phyloP scores from a whole-genome alignment of 2,888 invertebrate species.

The Xanthia togata region DNA sequence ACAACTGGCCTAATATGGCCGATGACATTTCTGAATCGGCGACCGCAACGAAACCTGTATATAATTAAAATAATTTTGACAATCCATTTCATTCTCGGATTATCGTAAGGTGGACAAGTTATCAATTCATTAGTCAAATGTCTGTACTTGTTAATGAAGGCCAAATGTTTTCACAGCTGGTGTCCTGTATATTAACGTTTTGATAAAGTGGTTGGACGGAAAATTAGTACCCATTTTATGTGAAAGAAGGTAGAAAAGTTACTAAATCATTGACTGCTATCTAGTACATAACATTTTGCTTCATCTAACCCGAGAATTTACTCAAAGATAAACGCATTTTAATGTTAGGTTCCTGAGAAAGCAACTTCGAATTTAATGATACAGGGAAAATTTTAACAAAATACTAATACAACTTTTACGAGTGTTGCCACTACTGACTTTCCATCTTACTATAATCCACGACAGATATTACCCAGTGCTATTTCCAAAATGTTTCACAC shows the following conservation, averaged over 20 bases:
- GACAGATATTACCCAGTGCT: conserved; percentile 46
- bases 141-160: conserved; percentile 7
- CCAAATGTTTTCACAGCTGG: neutral
- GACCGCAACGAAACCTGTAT: conserved; percentile 72
- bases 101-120: conserved; percentile 48
- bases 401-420: neutral
- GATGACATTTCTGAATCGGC: conserved; percentile 69
- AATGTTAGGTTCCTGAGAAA: too few relatives aligned
- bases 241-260: too few relatives aligned
- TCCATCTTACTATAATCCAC: conserved; percentile 38
- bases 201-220: neutral
- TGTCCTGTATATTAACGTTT: neutral
- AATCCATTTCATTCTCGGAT: conserved; percentile 61
- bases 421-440: neutral
- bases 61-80: conserved; percentile 71
- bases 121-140: neutral
- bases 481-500: conserved; percentile 72
- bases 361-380: too few relatives aligned
- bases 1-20: conserved; percentile 66
- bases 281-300: too few relatives aligned
- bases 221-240: too few relatives aligned
- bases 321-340: too few relatives aligned
- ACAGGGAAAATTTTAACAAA: too few relatives aligned
- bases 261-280: too few relatives aligned
- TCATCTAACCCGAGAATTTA: too few relatives aligned